Conservation (phyloP, 2,113 vertebrate genomes). For the Microtus oregoni region DNA sequence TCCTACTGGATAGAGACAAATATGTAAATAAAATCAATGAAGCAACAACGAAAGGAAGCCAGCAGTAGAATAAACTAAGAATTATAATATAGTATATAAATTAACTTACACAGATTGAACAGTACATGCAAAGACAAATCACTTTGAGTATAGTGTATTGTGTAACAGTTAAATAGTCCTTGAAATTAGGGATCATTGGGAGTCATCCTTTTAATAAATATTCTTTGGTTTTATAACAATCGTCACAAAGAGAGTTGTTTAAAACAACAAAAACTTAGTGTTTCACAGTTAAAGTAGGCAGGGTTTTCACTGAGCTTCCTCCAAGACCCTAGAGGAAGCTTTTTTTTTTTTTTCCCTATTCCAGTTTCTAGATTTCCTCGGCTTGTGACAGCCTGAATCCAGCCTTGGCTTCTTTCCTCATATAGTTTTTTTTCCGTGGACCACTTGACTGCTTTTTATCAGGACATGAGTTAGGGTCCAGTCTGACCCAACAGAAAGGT, state of each 20-base stretch:
- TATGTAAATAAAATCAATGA: slow-evolving; percentile 30
- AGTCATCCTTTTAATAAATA: not conserved
- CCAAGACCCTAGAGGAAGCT: not conserved
- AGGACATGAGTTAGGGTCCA: not conserved
- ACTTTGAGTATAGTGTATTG: not conserved
- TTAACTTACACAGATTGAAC: not conserved
- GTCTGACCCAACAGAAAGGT: not conserved
- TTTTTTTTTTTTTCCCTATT: not conserved
- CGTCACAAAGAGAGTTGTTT: not conserved
- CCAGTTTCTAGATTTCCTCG: not conserved
- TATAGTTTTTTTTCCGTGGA: not conserved
- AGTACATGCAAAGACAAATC: not conserved
- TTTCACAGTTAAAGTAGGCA: not conserved
- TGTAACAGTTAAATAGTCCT: not conserved
- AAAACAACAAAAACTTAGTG: slow-evolving; percentile 4
- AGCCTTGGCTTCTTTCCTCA: not conserved
- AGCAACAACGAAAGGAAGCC: not conserved
- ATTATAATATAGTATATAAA: not conserved
- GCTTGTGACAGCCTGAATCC: not conserved
- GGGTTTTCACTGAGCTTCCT: not conserved
- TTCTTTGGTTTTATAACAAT: not conserved
- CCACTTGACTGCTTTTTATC: not conserved
- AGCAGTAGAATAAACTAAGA: not conserved
- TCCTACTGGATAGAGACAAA: slow-evolving; percentile 8
- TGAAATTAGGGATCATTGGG: slow-evolving; percentile 28